Percentiles rank a stretch among this genome's conserved stretches.
Evolutionary conservation across 1,140 invertebrate genomes (phyloP).

Genomic region (Polypedilum pembai): DNA sequence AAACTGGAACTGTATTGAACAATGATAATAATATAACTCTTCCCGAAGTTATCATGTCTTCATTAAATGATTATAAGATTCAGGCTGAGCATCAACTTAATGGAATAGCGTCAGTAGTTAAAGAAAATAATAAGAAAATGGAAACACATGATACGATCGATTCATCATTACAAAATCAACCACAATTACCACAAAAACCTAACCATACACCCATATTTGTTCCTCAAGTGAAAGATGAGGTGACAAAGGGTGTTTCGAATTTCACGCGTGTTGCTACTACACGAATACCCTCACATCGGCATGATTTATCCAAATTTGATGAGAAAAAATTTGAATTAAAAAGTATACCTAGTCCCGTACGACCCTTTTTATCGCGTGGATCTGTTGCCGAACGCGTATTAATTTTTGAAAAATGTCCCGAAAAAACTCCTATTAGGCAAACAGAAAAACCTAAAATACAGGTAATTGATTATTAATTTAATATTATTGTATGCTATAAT

Average conservation of each 20-base stretch:
- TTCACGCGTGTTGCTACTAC: neutral
- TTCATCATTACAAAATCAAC: neutral
- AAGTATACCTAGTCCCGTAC: slow-evolving; percentile 52
- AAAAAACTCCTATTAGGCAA: slow-evolving; percentile 41
- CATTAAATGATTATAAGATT: slow-evolving; percentile 21
- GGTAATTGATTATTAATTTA: slow-evolving; percentile 45
- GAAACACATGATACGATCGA: neutral
- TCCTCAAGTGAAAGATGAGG: neutral
- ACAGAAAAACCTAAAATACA: slow-evolving; percentile 55
- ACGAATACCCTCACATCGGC: slow-evolving; percentile 24
- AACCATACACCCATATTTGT: slow-evolving; percentile 21
- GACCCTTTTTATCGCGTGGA: slow-evolving; percentile 78
- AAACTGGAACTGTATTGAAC: slow-evolving; percentile 61
- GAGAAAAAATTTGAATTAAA: slow-evolving; percentile 28
- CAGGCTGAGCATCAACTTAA: neutral
- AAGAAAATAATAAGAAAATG: neutral
- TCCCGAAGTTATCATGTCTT: slow-evolving; percentile 30
- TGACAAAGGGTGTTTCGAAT: neutral
- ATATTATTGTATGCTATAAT: neutral
- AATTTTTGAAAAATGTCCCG: slow-evolving; percentile 86
- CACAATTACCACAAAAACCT: neutral
- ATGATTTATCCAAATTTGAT: slow-evolving; percentile 35
- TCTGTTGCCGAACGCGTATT: slow-evolving; percentile 86
- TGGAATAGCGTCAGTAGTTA: neutral
- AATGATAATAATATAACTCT: slow-evolving; percentile 43